A percentile compares a stretch with the other conserved stretches of the same genome.
Conservation (phyloP, 2,888 invertebrate species). For the Chorisops tibialis region DNA sequence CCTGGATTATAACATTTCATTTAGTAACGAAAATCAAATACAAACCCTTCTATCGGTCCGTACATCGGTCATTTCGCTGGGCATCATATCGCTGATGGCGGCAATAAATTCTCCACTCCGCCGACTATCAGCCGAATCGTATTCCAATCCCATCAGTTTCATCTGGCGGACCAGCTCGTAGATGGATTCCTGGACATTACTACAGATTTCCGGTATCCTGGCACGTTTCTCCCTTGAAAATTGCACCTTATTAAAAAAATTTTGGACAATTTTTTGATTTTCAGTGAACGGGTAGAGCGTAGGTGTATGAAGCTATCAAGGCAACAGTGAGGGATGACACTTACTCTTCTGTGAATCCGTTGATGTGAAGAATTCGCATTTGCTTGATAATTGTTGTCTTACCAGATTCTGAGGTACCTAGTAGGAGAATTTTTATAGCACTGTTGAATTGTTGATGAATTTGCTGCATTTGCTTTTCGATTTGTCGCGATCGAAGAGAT, state of each 20-base stretch:
- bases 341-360: slow-evolving; percentile 72
- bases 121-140: slow-evolving; percentile 51
- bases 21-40: slow-evolving; percentile 36
- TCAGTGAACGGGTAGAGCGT: not conserved
- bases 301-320: too few species aligned
- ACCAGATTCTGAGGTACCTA: slow-evolving; percentile 77
- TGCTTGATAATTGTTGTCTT: slow-evolving; percentile 85
- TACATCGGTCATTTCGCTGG: slow-evolving; percentile 57
- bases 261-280: not conserved
- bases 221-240: slow-evolving; percentile 63
- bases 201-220: slow-evolving; percentile 64
- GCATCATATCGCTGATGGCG: slow-evolving; percentile 55
- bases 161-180: slow-evolving; percentile 63
- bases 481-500: slow-evolving; percentile 53
- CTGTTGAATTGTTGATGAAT: slow-evolving; percentile 55
- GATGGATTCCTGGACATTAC: slow-evolving; percentile 74
- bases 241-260: not conserved
- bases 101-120: slow-evolving; percentile 54
- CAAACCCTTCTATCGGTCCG: not conserved
- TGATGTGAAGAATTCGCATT: slow-evolving; percentile 80
- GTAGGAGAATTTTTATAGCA: slow-evolving; percentile 58
- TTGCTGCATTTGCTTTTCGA: slow-evolving; percentile 57
- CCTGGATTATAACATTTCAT: slow-evolving; percentile 53
- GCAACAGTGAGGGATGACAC: slow-evolving; percentile 38
- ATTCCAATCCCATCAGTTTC: slow-evolving; percentile 55